Evolutionary conservation across 1,140 invertebrate genomes (phyloP), one percentile per base, ranked within the genome.

Genomic region (Camponotus vicinus): DNA sequence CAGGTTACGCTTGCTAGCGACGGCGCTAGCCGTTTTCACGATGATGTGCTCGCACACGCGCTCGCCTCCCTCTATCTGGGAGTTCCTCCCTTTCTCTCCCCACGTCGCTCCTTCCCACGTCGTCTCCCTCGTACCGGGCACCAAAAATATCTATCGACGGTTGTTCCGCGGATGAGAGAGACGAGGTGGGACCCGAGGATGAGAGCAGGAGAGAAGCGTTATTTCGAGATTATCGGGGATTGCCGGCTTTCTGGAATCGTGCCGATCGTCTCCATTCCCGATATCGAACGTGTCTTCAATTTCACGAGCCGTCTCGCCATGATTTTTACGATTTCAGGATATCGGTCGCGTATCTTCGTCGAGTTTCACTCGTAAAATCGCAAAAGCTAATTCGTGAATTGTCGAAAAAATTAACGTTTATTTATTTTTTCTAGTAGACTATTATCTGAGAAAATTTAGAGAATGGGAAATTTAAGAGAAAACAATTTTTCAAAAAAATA

Each of bases 171-270:
- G 78, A 55, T 83, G 77, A 85, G 73, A 88, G 64, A 45, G 82
- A 87, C 71, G 88, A 82, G 82, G 78, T 7, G 27, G 11, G 6
- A 40, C 9, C 27, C 37, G 34, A 52, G 27, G 71, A 42, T 66
- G 61, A 86, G 85, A 87, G 76, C 71, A 69, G 85, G 64, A 64
- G 86, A 85, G 87, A 91, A 86, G 89, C 89, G 93, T 93, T 93
- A 93, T 93, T 93, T 93, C 91, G 91, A 93, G 93, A 93, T 93
- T 92, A 92, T 92, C 88, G 92, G 86, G 92, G 92, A 93, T 93
- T 92, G 88, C 88, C 91, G 88, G 88, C 83, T 93, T 91, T 93
- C 92, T 93, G 92, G 92, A 93, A 93, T 93, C 88, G 86, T 93
- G 91, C 89, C 91, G 91, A 92, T 92, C 86, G 71, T 89, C 80